A percentile compares a stretch with the other conserved stretches of the same genome.
phyloP scores from a whole-genome alignment of 1,140 invertebrate genomes.

The Pseudomyrmex flavicornis region DNA sequence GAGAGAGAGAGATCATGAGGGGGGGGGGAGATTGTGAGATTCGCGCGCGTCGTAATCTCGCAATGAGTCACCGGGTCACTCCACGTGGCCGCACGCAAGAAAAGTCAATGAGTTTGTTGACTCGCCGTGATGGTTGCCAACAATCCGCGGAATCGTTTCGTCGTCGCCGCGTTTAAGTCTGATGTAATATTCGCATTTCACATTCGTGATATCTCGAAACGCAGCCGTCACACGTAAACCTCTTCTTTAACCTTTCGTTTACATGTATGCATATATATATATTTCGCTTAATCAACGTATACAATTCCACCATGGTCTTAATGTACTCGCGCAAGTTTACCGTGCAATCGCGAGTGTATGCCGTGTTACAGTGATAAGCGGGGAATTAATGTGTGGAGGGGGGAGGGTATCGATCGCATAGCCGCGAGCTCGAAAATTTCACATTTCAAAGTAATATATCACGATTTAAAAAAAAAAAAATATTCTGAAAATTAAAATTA shows the following conservation, averaged over 20 bases:
- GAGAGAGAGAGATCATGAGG: neutral
- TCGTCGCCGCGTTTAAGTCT: conserved; percentile 40
- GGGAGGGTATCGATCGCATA: neutral
- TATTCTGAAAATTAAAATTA: neutral
- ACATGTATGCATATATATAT: neutral
- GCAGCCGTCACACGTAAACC: neutral
- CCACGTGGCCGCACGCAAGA: conserved; percentile 53
- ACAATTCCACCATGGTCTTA: neutral
- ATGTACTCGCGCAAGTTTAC: neutral
- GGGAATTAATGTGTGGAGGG: neutral
- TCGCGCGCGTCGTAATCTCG: conserved; percentile 46
- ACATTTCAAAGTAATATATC: neutral
- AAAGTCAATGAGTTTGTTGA: conserved; percentile 75
- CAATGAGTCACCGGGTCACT: conserved; percentile 68
- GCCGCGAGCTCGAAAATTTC: neutral
- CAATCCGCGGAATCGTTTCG: conserved; percentile 44
- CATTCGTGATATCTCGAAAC: conserved; percentile 15
- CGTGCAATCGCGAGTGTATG: neutral
- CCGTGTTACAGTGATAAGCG: neutral
- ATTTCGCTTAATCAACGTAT: neutral
- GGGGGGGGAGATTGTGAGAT: conserved; percentile 32
- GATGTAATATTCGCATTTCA: conserved; percentile 28
- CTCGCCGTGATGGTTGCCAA: conserved; percentile 67
- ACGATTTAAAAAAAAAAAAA: neutral
- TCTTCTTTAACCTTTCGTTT: conserved; percentile 4